Base-by-base conservation (phyloP, 2,797 vertebrate genomes). In the Gallinago stenura region DNA sequence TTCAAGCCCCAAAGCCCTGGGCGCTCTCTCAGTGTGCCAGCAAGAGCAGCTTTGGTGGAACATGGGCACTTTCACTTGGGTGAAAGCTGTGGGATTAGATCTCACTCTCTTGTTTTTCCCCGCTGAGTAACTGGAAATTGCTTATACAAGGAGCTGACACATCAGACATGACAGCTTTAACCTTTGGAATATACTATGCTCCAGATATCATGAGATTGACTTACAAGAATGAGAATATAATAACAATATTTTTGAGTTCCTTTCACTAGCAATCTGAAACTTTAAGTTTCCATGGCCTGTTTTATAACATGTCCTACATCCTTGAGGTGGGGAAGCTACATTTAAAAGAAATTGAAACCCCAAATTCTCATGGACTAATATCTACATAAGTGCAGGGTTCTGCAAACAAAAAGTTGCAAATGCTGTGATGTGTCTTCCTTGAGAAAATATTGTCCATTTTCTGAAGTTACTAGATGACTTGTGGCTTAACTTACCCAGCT, bases 161-260 rank as follows among this genome's bases (percentile, higher is more conserved):
- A 88, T 88, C 72, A 85, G 31, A 57, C 56, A 72, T 76, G 94
- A 87, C 65, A 95, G 58, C 65, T 83, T 81, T 92, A 95, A 81
- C 72, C 65, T 83, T 76, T 91, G 75, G 78, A 91, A 83, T 91
- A 81, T 66, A 69, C 56, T 66, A 3, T 28, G 31, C 45, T 65
- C 50, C 69, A 76, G 69, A 66, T 81, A 93, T 57, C 61, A 69
- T 86, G 43, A 94, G 31, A 72, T 2, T 86, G 35, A 68, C 5
- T 92, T 81, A 76, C 33, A 81, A 76, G 16, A 94, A 83, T 46
- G 11, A 94, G 53, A 89, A 80, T 91, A 37, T 70, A 92, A 64
- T 77, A 66, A 69, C 62, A 93, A 60, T 89, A 72, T 69, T 89
- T 85, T 58, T 88, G 6, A 68, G 50, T 65, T 83, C 19, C n/a